phyloP scores from a whole-genome alignment of 2,113 vertebrate species.

The Podarcis muralis region DNA sequence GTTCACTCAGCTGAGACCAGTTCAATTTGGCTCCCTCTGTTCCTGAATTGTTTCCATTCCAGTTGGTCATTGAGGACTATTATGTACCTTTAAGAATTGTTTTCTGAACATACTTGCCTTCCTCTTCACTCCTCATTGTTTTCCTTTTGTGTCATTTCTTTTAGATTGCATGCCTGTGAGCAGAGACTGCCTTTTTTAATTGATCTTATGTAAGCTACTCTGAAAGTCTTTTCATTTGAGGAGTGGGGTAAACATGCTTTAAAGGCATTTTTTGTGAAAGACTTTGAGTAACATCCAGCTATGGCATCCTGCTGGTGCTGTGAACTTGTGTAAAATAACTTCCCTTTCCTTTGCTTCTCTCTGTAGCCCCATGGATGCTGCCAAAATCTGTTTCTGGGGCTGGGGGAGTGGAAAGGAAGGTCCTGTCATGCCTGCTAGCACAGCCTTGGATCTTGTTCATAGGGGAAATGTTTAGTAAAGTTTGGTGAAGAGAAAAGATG shows the following conservation, averaged over 20 bases:
- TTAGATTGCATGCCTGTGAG: background rate
- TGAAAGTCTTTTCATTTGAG: background rate
- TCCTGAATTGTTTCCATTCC: background rate
- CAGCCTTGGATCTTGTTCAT: too few species aligned
- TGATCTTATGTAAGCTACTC: background rate
- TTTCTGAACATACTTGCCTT: background rate
- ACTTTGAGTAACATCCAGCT: too few species aligned
- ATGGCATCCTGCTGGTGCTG: too few species aligned
- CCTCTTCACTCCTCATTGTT: background rate
- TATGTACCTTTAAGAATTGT: background rate
- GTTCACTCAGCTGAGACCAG: background rate
- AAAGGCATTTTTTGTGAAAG: background rate
- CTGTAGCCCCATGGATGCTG: too few species aligned
- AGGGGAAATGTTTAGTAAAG: fast-evolving
- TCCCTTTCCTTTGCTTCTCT: too few species aligned
- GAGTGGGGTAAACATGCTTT: background rate
- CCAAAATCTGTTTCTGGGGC: too few species aligned
- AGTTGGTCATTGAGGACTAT: background rate
- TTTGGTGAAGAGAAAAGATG: background rate
- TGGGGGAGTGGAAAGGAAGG: too few species aligned
- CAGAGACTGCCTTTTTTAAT: background rate
- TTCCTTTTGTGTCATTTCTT: background rate
- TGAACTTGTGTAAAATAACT: too few species aligned
- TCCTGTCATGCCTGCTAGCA: too few species aligned
- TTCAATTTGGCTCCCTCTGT: background rate